Percentiles rank a stretch among this genome's conserved stretches.
These are phyloP conservation scores for Lasioglossum marginatum DNA, from an alignment of 2,888 invertebrate genomes.

Conservation along the genomic window DNA sequence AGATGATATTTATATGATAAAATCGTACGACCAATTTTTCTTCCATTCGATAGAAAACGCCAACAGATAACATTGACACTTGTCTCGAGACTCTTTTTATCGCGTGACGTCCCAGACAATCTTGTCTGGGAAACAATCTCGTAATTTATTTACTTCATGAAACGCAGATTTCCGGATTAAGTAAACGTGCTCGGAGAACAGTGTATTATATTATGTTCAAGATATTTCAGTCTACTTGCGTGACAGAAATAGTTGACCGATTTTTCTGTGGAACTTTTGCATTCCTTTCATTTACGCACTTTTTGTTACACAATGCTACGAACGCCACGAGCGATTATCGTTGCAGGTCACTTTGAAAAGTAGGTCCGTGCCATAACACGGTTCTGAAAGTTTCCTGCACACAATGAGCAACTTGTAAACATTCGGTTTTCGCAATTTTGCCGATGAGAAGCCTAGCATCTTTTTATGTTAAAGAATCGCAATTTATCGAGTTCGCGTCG, in stretches of 20 bases:
- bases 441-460: neutral
- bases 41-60: slow-evolving; percentile 21
- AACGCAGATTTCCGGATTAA: neutral
- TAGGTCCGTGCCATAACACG: slow-evolving; percentile 40
- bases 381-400: slow-evolving; percentile 16
- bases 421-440: neutral
- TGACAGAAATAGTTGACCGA: neutral
- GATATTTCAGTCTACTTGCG: neutral
- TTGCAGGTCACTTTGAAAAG: slow-evolving; percentile 43
- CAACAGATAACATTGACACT: neutral
- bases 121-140: neutral
- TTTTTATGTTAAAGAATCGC: neutral
- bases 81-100: neutral
- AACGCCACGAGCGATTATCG: slow-evolving; percentile 17
- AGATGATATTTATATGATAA: slow-evolving; percentile 21
- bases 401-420: neutral
- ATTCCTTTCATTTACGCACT: slow-evolving; percentile 12
- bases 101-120: neutral
- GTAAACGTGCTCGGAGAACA: neutral
- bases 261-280: neutral
- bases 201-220: neutral
- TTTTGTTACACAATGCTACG: slow-evolving; percentile 12
- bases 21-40: slow-evolving; percentile 45
- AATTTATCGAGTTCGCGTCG: neutral
- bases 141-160: neutral